Percentiles rank a stretch among this genome's conserved stretches.
These are phyloP conservation scores for Hydrochoerus hydrochaeris DNA, from an alignment of 2,113 vertebrate genomes.

Conservation along the genomic window DNA sequence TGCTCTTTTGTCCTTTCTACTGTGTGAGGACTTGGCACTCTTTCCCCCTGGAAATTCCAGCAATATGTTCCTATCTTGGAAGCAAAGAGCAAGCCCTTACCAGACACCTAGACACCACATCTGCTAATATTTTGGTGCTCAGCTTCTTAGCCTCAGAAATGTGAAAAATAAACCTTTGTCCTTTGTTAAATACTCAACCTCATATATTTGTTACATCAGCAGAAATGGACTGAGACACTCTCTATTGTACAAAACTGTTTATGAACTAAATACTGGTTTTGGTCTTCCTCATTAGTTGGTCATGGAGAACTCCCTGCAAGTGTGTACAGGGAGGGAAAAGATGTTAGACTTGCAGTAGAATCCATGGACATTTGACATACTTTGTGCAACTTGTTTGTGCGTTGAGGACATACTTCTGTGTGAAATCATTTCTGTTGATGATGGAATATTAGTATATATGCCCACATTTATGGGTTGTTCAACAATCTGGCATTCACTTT, in stretches of 20 bases:
- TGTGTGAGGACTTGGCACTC: neutral
- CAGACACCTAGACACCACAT: neutral
- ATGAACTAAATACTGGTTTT: neutral
- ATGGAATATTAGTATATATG: neutral
- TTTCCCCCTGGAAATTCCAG: neutral
- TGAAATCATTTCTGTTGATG: neutral
- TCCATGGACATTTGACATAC: neutral
- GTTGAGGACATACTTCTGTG: neutral
- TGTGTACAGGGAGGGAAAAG: neutral
- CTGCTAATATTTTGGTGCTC: neutral
- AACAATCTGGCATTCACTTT: neutral
- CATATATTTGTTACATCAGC: neutral
- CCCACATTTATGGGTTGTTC: neutral
- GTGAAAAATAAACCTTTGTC: neutral
- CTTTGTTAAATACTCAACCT: neutral
- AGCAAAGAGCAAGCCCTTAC: neutral
- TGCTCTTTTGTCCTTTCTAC: neutral
- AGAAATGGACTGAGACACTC: neutral
- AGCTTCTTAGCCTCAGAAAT: neutral
- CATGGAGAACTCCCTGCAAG: neutral
- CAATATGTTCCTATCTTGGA: neutral
- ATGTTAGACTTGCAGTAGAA: neutral
- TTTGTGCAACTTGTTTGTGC: neutral
- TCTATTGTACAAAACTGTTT: neutral
- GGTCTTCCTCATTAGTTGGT: neutral